These are phyloP conservation scores for Sinhomidia bicolor DNA, from an alignment of 2,888 invertebrate genomes.

Conservation along the genomic window DNA sequence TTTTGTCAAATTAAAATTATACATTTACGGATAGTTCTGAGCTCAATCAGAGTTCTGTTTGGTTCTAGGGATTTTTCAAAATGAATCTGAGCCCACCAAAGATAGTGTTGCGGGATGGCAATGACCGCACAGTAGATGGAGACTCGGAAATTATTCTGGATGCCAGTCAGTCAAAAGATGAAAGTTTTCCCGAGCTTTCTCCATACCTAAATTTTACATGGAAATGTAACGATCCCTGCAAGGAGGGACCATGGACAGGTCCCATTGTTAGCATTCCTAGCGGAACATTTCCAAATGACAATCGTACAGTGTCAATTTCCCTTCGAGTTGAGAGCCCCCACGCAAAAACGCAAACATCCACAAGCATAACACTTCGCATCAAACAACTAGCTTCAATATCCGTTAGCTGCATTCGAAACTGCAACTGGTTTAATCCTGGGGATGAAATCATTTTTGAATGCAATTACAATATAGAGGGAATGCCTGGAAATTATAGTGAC, in stretches of 20 bases:
- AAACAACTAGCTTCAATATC: background rate
- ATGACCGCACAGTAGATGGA: background rate
- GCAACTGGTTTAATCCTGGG: constrained; percentile 37
- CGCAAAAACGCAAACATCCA: background rate
- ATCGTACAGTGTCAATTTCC: background rate
- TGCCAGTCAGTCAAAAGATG: constrained; percentile 48
- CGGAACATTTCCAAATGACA: background rate
- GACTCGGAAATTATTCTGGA: constrained; percentile 23
- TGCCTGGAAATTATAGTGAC: background rate
- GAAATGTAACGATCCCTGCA: constrained; percentile 38
- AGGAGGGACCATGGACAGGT: constrained; percentile 27
- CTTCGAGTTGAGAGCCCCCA: constrained; percentile 26
- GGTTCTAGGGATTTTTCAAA: constrained; percentile 44
- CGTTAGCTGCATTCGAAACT: constrained; percentile 27
- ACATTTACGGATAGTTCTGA: too few relatives aligned
- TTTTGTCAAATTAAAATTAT: background rate
- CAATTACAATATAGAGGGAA: background rate
- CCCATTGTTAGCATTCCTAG: background rate
- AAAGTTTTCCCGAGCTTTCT: constrained; percentile 41
- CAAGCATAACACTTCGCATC: background rate
- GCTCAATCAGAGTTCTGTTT: background rate
- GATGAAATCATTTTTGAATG: constrained; percentile 40
- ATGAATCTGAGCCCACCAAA: constrained; percentile 24
- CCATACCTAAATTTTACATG: constrained; percentile 40
- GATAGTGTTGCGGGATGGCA: constrained; percentile 6